Percentiles rank a stretch among this genome's conserved stretches.
These are phyloP conservation scores for Paramacrobiotus metropolitanus DNA, from an alignment of 1,140 invertebrate species.

Conservation along the genomic window DNA sequence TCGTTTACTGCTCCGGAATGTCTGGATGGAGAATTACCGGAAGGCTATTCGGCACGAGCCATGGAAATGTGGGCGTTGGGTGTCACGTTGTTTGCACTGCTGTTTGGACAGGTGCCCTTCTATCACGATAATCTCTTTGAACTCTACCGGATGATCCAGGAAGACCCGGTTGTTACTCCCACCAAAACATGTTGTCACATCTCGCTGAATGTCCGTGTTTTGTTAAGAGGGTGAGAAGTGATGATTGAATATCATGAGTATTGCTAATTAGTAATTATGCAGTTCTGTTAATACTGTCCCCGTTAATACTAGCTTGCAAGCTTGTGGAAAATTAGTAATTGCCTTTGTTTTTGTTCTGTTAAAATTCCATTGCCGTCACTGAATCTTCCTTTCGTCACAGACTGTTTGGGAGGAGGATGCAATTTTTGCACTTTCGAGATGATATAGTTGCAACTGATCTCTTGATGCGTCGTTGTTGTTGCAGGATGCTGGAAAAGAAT, in stretches of 20 bases:
- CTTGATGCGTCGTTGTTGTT: too few species aligned
- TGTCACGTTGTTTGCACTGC: slow-evolving; percentile 65
- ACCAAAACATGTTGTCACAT: neutral
- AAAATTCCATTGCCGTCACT: too few species aligned
- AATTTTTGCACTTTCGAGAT: too few species aligned
- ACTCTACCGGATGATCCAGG: slow-evolving; percentile 59
- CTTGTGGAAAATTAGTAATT: too few species aligned
- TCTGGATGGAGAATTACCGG: neutral
- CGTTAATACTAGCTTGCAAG: too few species aligned
- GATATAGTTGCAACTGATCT: too few species aligned
- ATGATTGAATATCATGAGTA: too few species aligned
- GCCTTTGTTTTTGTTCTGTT: too few species aligned
- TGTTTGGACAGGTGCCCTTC: slow-evolving; percentile 66
- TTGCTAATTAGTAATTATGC: too few species aligned
- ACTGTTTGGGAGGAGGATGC: too few species aligned
- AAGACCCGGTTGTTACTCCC: slow-evolving; percentile 24
- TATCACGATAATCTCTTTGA: slow-evolving; percentile 42
- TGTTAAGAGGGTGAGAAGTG: neutral
- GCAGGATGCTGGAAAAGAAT: neutral
- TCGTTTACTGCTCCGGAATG: neutral
- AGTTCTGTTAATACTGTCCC: too few species aligned
- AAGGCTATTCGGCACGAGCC: slow-evolving; percentile 28
- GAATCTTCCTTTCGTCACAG: too few species aligned
- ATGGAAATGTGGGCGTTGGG: slow-evolving; percentile 90
- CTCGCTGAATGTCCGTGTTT: neutral